Conservation (phyloP, 2,797 vertebrate genomes). For the Acridotheres tristis region DNA sequence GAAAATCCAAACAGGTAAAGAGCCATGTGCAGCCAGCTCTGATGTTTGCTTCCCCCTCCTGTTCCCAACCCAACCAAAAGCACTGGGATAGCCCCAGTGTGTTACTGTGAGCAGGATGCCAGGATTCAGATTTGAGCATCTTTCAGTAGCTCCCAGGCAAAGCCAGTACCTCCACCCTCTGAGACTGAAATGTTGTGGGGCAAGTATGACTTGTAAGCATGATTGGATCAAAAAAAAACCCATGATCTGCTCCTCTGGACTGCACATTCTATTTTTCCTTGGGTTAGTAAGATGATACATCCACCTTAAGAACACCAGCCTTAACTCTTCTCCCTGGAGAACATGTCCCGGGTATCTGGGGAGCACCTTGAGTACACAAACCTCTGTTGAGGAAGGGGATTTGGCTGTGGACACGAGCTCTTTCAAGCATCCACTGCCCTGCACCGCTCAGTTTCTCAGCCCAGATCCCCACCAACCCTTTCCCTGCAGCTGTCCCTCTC, state of each 20-base stretch:
- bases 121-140: background rate
- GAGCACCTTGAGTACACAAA: background rate
- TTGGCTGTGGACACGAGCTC: fast-evolving
- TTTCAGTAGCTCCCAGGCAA: background rate
- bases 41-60: background rate
- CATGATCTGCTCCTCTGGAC: background rate
- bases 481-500: background rate
- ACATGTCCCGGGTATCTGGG: background rate
- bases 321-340: background rate
- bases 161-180: background rate
- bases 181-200: background rate
- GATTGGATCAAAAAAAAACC: background rate
- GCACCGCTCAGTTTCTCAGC: background rate
- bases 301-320: background rate
- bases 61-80: background rate
- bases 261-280: background rate
- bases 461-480: background rate
- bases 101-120: background rate
- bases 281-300: background rate
- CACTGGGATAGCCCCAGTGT: background rate
- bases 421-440: background rate
- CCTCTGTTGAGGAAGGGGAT: background rate
- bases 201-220: background rate
- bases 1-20: background rate
- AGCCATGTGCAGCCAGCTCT: background rate